A percentile compares a stretch with the other conserved stretches of the same genome.
phyloP scores from a whole-genome alignment of 30 jellyfish, hydroid and myxozoan genomes.

The Rhopilema esculentum region DNA sequence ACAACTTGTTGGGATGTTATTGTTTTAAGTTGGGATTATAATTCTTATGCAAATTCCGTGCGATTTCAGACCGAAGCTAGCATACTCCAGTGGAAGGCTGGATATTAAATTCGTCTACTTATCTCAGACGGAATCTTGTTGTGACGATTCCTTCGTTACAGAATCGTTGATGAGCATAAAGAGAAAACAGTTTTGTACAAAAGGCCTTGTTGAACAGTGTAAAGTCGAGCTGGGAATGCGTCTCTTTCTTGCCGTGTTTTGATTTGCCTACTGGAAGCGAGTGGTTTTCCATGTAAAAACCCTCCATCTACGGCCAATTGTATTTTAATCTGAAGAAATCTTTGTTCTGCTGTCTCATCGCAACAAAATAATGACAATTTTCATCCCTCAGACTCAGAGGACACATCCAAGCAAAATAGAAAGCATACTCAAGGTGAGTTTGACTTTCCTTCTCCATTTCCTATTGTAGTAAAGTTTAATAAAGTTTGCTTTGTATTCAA shows the following conservation, averaged over 20 bases:
- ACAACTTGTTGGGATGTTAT: slow-evolving; percentile 35
- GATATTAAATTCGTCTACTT: neutral
- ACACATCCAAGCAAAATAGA: slow-evolving; percentile 78
- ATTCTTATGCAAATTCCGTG: slow-evolving; percentile 50
- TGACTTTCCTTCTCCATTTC: neutral
- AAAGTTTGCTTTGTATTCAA: neutral
- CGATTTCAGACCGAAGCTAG: neutral
- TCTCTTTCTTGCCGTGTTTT: neutral
- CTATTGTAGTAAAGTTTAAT: neutral
- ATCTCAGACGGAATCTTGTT: neutral
- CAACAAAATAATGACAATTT: slow-evolving; percentile 57
- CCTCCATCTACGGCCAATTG: neutral
- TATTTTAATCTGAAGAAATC: neutral
- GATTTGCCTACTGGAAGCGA: neutral
- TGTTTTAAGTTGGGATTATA: slow-evolving; percentile 35
- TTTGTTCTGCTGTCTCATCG: neutral
- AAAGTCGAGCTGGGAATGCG: neutral
- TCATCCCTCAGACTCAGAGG: slow-evolving; percentile 51
- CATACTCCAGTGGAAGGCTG: neutral
- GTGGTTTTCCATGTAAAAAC: neutral
- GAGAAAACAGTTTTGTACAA: neutral
- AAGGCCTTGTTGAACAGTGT: neutral
- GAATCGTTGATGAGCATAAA: neutral
- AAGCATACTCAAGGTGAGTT: slow-evolving; percentile 76
- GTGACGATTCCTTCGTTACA: neutral